Percentiles rank a stretch among this genome's conserved stretches.
Evolutionary conservation across 2,113 vertebrate species (phyloP).

Genomic region (Colaptes auratus): DNA sequence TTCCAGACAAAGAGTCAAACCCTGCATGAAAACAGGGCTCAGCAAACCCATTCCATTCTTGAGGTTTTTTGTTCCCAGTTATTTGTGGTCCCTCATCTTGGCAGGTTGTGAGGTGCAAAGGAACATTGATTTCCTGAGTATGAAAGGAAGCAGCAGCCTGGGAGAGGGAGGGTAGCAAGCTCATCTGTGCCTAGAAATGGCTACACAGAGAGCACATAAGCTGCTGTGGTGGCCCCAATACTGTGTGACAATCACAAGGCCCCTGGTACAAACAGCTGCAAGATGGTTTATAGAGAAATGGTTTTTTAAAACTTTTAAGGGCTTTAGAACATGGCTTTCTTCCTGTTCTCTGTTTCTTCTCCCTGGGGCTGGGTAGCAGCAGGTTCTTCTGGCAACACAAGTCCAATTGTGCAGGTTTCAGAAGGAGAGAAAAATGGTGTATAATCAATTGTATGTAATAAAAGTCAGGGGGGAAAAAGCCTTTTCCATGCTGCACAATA

Average conservation of each 20-base stretch:
- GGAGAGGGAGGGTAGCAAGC: neutral
- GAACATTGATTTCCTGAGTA: accelerated
- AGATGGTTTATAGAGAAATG: constrained; percentile 21
- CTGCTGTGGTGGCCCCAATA: neutral
- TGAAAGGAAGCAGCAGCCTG: neutral
- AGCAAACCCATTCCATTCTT: accelerated
- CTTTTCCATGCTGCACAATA: constrained; percentile 68
- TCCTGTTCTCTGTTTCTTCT: constrained; percentile 57
- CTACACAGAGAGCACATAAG: neutral
- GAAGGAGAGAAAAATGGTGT: constrained; percentile 65
- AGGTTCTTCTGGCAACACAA: constrained; percentile 66
- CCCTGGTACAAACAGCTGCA: neutral
- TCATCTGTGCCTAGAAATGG: neutral
- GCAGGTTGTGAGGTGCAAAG: neutral
- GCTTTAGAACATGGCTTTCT: constrained; percentile 58
- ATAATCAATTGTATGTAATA: constrained; percentile 65
- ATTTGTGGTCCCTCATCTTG: neutral
- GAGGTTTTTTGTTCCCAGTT: neutral
- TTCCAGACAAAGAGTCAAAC: neutral
- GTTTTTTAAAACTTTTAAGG: constrained; percentile 2
- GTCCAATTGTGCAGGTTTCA: constrained; percentile 72
- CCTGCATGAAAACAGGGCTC: neutral
- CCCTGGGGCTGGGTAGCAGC: constrained; percentile 69
- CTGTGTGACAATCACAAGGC: neutral
- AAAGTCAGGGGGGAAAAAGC: constrained; percentile 65